Evolutionary conservation across 1,140 invertebrate species (phyloP).

Genomic region (Drosophila triauraria): DNA sequence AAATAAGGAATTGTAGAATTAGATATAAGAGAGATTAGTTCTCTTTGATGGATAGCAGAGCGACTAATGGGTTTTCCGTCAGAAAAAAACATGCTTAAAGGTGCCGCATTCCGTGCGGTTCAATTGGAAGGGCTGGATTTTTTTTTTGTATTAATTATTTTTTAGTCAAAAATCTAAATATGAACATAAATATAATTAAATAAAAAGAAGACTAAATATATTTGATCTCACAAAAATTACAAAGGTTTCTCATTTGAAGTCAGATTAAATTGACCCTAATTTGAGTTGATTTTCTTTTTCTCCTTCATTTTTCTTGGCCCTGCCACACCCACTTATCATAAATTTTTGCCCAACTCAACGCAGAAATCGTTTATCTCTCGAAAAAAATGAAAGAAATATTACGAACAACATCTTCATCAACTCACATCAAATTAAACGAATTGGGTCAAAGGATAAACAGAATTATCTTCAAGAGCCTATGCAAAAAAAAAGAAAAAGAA

Average conservation of each 20-base stretch:
- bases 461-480: slow-evolving; percentile 81
- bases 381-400: slow-evolving; percentile 3
- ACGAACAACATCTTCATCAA: slow-evolving; percentile 37
- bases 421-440: slow-evolving; percentile 72
- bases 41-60: background rate
- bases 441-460: slow-evolving; percentile 82
- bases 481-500: slow-evolving; percentile 31
- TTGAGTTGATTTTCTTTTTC: background rate
- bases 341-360: slow-evolving; percentile 5
- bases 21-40: background rate
- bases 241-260: background rate
- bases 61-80: no score
- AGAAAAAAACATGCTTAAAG: no score
- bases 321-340: slow-evolving; percentile 18
- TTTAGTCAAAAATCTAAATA: no score
- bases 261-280: slow-evolving; percentile 5
- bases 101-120: no score
- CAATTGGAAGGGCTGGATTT: no score
- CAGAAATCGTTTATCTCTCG: slow-evolving; percentile 24
- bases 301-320: background rate
- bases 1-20: background rate
- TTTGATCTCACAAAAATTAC: background rate
- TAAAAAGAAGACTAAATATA: background rate
- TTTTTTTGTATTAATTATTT: no score
- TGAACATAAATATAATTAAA: background rate